phyloP scores from a whole-genome alignment of 2,888 invertebrate species.

The Idaea dimidiata region DNA sequence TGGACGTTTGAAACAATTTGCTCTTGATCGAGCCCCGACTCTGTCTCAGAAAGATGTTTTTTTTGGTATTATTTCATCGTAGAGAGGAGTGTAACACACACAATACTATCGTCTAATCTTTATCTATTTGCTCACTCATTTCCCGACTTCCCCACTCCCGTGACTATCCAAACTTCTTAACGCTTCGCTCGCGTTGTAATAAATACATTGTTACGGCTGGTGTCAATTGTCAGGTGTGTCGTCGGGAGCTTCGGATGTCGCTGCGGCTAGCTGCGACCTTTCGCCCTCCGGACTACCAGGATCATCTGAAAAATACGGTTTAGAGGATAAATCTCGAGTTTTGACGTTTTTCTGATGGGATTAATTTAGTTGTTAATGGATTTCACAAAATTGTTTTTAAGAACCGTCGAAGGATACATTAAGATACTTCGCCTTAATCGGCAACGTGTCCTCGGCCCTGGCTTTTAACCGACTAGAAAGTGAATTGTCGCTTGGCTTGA shows the following conservation, averaged over 20 bases:
- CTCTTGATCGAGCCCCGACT: not conserved
- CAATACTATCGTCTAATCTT: not conserved
- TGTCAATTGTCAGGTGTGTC: constrained; percentile 17
- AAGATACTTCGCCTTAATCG: no score
- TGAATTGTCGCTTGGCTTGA: no score
- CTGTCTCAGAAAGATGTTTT: not conserved
- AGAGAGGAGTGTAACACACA: not conserved
- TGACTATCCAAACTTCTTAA: not conserved
- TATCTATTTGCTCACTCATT: not conserved
- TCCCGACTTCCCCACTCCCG: not conserved
- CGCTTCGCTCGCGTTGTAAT: not conserved
- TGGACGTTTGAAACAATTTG: not conserved
- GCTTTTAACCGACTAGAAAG: no score
- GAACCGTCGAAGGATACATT: no score
- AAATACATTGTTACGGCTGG: not conserved
- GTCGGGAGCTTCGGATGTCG: constrained; percentile 24
- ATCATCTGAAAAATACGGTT: not conserved
- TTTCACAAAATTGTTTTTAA: no score
- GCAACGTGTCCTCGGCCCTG: no score
- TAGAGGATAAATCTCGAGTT: no score
- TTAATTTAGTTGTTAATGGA: no score
- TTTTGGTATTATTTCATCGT: not conserved
- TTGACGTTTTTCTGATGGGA: no score
- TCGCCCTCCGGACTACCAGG: constrained; percentile 6
- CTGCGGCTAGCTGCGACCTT: constrained; percentile 21